Percentiles rank a stretch among this genome's conserved stretches.
Conservation (phyloP, 92 coral and sea anemone genomes). For the Metridium senile region DNA sequence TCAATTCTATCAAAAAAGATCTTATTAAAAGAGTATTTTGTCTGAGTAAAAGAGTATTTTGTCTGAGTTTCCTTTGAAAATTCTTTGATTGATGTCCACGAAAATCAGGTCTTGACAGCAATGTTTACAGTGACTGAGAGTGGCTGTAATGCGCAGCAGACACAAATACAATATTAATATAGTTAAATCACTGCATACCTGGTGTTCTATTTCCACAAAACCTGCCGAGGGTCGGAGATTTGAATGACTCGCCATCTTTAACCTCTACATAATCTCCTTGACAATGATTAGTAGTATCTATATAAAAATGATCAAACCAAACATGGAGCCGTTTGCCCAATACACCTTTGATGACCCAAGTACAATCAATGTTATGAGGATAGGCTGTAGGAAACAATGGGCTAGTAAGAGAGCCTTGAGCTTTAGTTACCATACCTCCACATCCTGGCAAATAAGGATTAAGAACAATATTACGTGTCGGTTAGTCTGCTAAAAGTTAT, state of each 20-base stretch:
- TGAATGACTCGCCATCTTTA: slow-evolving; percentile 62
- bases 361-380: slow-evolving; percentile 58
- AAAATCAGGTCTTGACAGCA: too few relatives aligned
- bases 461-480: not conserved
- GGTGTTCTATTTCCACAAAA: slow-evolving; percentile 70
- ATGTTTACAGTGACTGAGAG: too few relatives aligned
- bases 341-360: slow-evolving; percentile 77
- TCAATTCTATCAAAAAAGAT: too few relatives aligned
- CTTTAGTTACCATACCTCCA: slow-evolving; percentile 50
- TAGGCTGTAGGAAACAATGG: slow-evolving; percentile 70
- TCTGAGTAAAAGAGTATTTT: too few relatives aligned
- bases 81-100: too few relatives aligned
- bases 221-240: slow-evolving; percentile 70
- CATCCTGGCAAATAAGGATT: slow-evolving; percentile 43
- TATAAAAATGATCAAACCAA: slow-evolving; percentile 64
- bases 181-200: slow-evolving; percentile 37
- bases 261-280: slow-evolving; percentile 74
- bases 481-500: too few relatives aligned
- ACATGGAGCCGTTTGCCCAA: slow-evolving; percentile 62
- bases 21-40: too few relatives aligned
- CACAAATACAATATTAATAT: not conserved
- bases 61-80: too few relatives aligned
- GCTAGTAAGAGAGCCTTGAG: slow-evolving; percentile 58
- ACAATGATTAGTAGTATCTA: slow-evolving; percentile 61
- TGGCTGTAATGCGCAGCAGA: too few relatives aligned